A percentile compares a stretch with the other conserved stretches of the same genome.
These are phyloP conservation scores for Vireo griseus DNA, from an alignment of 2,797 vertebrate species.

Conservation along the genomic window DNA sequence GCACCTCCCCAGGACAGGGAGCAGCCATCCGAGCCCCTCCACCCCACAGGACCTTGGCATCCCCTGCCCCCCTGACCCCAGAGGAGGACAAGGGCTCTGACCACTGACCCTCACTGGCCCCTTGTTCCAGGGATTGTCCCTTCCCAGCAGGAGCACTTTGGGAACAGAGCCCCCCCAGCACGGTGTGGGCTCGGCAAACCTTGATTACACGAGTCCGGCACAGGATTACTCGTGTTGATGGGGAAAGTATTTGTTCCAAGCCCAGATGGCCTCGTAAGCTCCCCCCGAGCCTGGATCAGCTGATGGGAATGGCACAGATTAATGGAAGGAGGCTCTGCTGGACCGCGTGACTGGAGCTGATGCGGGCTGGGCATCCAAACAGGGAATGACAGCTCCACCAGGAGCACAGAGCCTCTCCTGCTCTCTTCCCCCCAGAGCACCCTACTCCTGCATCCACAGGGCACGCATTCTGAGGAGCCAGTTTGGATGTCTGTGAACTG, in stretches of 20 bases:
- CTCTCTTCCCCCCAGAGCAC: accelerated
- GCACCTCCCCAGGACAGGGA: background rate
- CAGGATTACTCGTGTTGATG: constrained; percentile 25
- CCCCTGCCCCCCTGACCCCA: background rate
- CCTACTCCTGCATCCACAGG: background rate
- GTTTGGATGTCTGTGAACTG: accelerated
- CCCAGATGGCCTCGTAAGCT: constrained; percentile 7
- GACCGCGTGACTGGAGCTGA: background rate
- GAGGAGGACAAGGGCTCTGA: background rate
- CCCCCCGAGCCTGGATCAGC: background rate
- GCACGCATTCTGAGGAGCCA: accelerated
- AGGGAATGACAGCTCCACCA: background rate
- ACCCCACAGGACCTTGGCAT: accelerated
- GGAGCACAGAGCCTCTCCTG: background rate
- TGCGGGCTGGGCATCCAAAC: background rate
- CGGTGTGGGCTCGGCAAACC: background rate
- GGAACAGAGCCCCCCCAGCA: background rate
- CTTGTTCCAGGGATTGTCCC: accelerated
- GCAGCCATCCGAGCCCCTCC: accelerated
- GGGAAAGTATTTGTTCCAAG: constrained; percentile 11
- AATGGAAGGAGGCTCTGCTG: background rate
- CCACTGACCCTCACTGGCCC: accelerated
- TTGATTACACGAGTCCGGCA: background rate
- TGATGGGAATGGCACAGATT: background rate
- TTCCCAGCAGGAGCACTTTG: background rate